These are phyloP conservation scores for Marisa cornuarietis DNA, from an alignment of 1,140 invertebrate species.

Conservation along the genomic window DNA sequence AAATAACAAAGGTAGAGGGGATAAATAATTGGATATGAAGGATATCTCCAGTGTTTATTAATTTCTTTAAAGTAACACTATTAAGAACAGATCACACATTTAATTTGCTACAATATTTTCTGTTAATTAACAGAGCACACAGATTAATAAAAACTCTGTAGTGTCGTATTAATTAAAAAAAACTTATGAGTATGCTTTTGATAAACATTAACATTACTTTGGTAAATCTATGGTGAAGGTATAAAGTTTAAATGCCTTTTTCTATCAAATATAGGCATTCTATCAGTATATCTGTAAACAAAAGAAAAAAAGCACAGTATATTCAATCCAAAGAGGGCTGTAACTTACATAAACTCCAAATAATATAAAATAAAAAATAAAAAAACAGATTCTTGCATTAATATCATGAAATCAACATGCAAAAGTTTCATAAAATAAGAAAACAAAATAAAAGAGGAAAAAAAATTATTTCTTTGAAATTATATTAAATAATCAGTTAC, in stretches of 20 bases:
- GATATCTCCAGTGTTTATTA: neutral
- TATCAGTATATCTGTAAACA: slow-evolving; percentile 40
- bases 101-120: neutral
- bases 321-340: slow-evolving; percentile 87
- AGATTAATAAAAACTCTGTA: neutral
- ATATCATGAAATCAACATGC: neutral
- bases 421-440: neutral
- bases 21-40: neutral
- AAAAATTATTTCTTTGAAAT: neutral
- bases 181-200: no score
- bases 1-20: neutral
- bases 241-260: no score
- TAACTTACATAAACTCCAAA: slow-evolving; percentile 82
- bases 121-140: neutral
- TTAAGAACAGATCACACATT: neutral
- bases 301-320: slow-evolving; percentile 84
- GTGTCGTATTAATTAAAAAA: no score
- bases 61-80: neutral
- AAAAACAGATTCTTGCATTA: neutral
- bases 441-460: neutral
- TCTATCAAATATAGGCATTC: slow-evolving; percentile 14
- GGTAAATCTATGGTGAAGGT: no score
- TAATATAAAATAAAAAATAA: neutral
- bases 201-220: no score
- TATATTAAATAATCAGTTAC: neutral